Evolutionary conservation across 2,797 vertebrate species (phyloP).

Genomic region (Pelodytes ibericus): DNA sequence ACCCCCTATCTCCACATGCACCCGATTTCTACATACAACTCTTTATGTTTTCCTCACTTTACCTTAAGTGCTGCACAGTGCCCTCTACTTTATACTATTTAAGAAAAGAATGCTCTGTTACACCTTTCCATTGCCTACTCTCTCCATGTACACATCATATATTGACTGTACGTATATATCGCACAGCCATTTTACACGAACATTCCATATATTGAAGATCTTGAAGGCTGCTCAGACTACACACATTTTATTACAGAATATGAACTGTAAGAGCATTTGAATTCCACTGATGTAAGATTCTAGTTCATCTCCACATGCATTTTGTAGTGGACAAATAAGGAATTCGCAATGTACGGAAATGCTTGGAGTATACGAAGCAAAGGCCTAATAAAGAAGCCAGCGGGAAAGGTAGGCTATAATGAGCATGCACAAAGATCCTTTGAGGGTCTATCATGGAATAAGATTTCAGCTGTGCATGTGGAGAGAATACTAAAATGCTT

Average conservation of each 20-base stretch:
- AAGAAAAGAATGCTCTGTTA: too few species aligned
- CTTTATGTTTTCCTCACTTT: too few species aligned
- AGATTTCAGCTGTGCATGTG: slow-evolving; percentile 8
- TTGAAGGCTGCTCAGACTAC: too few species aligned
- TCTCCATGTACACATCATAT: too few species aligned
- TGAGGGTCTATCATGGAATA: slow-evolving; percentile 36
- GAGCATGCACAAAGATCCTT: slow-evolving; percentile 26
- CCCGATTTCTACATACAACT: too few species aligned
- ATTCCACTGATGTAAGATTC: background rate
- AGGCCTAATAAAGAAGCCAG: slow-evolving; percentile 18
- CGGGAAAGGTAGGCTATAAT: slow-evolving; percentile 23
- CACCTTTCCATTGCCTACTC: too few species aligned
- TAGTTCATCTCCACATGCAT: slow-evolving; percentile 24
- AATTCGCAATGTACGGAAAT: slow-evolving; percentile 21
- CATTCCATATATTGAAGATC: too few species aligned
- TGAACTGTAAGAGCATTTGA: background rate
- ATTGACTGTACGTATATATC: too few species aligned
- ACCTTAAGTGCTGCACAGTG: too few species aligned
- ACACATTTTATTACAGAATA: background rate
- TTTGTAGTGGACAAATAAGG: slow-evolving; percentile 2
- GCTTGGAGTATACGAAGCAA: slow-evolving; percentile 9
- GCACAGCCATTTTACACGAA: too few species aligned
- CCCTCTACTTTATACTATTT: too few species aligned
- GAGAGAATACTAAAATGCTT: slow-evolving; percentile 18
- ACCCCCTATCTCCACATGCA: too few species aligned